Base-by-base conservation (phyloP, 2,797 vertebrate genomes). In the Propithecus perrieri region DNA sequence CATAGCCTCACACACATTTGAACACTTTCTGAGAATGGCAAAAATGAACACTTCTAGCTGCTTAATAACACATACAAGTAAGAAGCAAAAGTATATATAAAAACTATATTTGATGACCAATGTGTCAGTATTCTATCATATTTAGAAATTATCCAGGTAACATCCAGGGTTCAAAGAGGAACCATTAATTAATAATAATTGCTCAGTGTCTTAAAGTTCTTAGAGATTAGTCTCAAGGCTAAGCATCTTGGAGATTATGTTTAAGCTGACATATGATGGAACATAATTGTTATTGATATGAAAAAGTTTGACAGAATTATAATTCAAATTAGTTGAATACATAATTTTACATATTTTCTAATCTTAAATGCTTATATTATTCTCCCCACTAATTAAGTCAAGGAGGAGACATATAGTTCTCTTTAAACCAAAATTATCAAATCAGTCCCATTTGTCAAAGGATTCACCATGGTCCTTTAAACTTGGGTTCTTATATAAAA, bases 71-170 rank as follows among this genome's bases (percentile, higher is more conserved):
- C 59, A 72, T 26, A 53, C 53, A 79, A 26, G 43, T 71, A 80
- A 91, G 75, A 86, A 53, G 35, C n/a, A 92, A 63, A 84, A 78
- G 22, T 72, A 48, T 85, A 75, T 30, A 67, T 55, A 69, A 46
- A 30, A 74, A 22, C 41, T 74, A 35, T 63, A 72, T 33, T 71
- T 91, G 55, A 87, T 57, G 17, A 78, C 28, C 41, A 84, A 71
- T 84, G 43, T 26, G 53, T 89, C 24, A 43, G 30, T 89, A 84
- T 76, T 78, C 57, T 87, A 81, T 75, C 26, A 87, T 50, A 91
- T 75, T 72, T 75, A 74, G 69, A 81, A 88, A 92, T 67, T 75
- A 92, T 57, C 43, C 48, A 46, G 43, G 71, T 88, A 95, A 78
- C 69, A 65, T 65, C 63, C 33, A 65, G 15, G 6, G 15, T n/a